Conservation (phyloP, 2,113 vertebrate species). For the Parus major region DNA sequence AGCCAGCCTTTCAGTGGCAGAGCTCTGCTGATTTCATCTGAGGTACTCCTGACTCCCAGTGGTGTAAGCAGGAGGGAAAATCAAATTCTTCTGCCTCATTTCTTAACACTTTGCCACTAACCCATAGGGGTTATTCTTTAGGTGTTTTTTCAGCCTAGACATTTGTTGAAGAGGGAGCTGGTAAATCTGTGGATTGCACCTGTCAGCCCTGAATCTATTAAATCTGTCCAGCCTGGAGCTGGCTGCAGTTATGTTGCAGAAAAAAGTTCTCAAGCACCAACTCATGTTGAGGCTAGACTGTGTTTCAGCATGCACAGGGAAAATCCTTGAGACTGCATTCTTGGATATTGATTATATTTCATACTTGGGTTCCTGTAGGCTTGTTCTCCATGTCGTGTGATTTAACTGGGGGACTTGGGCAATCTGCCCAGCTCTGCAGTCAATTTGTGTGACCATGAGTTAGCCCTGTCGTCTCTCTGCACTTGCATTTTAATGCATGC, state of each 20-base stretch:
- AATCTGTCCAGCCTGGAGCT: conserved; percentile 14
- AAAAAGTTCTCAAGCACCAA: not conserved
- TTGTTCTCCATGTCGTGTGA: not conserved
- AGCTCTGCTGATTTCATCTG: not conserved
- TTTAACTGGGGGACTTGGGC: not conserved
- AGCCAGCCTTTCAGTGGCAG: not conserved
- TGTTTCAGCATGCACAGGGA: not conserved
- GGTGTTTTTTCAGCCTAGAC: not conserved
- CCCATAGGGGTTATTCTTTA: not conserved
- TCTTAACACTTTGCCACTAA: not conserved
- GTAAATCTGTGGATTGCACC: not conserved
- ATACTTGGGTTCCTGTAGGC: not conserved
- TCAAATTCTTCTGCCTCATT: not conserved
- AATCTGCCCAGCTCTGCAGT: not conserved
- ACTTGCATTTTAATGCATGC: not conserved
- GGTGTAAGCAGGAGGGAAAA: conserved; percentile 6
- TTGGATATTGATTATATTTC: conserved; percentile 5
- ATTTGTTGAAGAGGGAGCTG: not conserved
- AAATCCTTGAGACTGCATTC: not conserved
- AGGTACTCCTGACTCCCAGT: conserved; percentile 37
- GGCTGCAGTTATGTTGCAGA: not conserved
- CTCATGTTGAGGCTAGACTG: not conserved
- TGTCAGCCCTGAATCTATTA: not conserved
- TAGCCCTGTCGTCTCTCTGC: not conserved
- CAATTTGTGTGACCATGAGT: not conserved